Evolutionary conservation across 1,140 invertebrate genomes (phyloP).

Genomic region (Myzus persicae): DNA sequence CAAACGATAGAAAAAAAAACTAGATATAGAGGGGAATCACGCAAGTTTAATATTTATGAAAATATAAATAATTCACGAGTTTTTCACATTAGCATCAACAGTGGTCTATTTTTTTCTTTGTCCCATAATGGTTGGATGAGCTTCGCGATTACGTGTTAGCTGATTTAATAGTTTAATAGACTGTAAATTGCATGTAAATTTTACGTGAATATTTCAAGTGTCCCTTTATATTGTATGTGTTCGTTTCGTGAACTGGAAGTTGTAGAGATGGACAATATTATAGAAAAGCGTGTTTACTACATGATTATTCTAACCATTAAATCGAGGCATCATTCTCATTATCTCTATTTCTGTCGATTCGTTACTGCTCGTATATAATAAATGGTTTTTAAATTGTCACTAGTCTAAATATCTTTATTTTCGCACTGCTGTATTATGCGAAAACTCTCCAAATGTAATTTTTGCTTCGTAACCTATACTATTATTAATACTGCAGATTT

Average conservation of each 20-base stretch:
- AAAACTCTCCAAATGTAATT: not conserved
- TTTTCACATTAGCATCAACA: slow-evolving; percentile 10
- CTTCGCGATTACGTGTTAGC: not conserved
- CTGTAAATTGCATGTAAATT: not conserved
- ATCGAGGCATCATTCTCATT: not conserved
- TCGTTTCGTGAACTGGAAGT: not conserved
- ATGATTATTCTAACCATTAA: not conserved
- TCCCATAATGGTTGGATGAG: not conserved
- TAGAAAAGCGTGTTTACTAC: not conserved
- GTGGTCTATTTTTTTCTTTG: not conserved
- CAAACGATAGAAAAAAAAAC: not conserved
- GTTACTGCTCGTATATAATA: not conserved
- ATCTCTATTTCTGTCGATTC: not conserved
- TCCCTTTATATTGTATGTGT: not conserved
- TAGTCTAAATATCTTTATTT: not conserved
- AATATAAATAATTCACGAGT: slow-evolving; percentile 37
- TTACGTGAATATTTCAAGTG: not conserved
- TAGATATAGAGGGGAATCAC: not conserved
- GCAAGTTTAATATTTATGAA: slow-evolving; percentile 31
- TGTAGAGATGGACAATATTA: not conserved
- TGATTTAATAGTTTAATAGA: slow-evolving; percentile 29
- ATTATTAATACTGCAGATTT: not conserved
- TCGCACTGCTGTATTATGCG: not conserved
- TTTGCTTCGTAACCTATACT: not conserved
- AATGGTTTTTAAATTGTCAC: not conserved